Conservation (phyloP, 1,140 invertebrate genomes). For the Penaeus indicus region DNA sequence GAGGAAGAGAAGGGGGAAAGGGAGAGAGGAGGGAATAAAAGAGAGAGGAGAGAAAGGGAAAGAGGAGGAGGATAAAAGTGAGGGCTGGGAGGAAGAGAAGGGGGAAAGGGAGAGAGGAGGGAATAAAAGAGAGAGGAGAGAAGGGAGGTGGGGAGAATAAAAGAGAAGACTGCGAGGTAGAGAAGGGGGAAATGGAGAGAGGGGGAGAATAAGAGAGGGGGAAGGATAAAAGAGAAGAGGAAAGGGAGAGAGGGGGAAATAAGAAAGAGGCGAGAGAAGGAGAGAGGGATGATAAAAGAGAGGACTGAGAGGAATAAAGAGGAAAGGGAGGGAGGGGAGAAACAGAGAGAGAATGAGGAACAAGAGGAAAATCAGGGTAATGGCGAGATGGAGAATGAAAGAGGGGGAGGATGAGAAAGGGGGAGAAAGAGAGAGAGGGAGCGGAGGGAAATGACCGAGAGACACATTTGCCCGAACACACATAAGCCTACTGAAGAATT, state of each 20-base stretch:
- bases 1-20: neutral
- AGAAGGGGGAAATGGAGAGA: too few species aligned
- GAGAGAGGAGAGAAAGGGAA: neutral
- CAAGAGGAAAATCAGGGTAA: too few species aligned
- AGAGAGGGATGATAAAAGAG: neutral
- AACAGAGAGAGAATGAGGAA: neutral
- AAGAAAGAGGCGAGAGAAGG: neutral
- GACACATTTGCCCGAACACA: too few species aligned
- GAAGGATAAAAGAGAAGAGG: neutral
- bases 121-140: neutral
- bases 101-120: slow-evolving; percentile 7
- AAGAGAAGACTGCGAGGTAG: too few species aligned
- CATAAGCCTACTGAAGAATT: too few species aligned
- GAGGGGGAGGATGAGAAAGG: slow-evolving; percentile 1
- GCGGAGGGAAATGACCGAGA: too few species aligned
- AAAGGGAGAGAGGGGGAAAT: neutral
- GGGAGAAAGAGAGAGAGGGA: too few species aligned
- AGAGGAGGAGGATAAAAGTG: neutral
- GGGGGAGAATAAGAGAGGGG: too few species aligned
- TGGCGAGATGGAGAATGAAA: neutral
- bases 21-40: neutral
- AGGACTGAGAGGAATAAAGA: neutral
- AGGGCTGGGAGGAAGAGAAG: neutral
- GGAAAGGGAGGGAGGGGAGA: too few species aligned
- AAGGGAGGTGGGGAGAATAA: neutral